Conservation (phyloP, 2,888 invertebrate species). For the Itoplectis maculator region DNA sequence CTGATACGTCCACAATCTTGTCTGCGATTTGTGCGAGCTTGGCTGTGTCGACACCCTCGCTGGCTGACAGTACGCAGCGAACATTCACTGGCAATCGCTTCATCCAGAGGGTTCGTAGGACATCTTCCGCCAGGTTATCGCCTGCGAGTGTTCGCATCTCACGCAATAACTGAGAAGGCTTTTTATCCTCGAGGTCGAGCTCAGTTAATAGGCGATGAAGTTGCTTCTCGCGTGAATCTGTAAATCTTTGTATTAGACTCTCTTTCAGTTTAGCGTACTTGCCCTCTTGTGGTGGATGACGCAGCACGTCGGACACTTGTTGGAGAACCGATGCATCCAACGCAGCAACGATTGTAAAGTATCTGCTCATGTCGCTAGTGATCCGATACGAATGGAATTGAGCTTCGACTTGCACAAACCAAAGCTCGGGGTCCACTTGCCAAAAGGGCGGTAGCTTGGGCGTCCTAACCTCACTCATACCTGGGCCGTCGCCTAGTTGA, state of each 20-base stretch:
- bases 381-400: conserved; percentile 61
- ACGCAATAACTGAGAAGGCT: conserved; percentile 66
- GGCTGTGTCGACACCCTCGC: neutral
- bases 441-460: conserved; percentile 66
- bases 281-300: conserved; percentile 56
- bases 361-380: conserved; percentile 59
- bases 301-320: conserved; percentile 66
- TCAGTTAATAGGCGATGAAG: conserved; percentile 63
- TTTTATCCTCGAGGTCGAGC: conserved; percentile 67
- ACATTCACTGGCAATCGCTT: neutral
- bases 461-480: neutral
- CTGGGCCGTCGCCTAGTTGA: too few species aligned
- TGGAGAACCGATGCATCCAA: conserved; percentile 59
- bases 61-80: conserved; percentile 6
- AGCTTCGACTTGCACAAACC: conserved; percentile 66
- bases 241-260: conserved; percentile 56
- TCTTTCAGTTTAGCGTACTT: conserved; percentile 63
- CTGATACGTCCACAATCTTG: neutral
- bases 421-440: conserved; percentile 60
- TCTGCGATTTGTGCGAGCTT: neutral
- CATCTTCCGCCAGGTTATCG: neutral
- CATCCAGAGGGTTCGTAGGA: neutral
- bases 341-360: conserved; percentile 51
- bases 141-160: conserved; percentile 53
- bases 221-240: conserved; percentile 63